Conservation (phyloP, 2,797 vertebrate genomes). For the Ispidina lecontei region DNA sequence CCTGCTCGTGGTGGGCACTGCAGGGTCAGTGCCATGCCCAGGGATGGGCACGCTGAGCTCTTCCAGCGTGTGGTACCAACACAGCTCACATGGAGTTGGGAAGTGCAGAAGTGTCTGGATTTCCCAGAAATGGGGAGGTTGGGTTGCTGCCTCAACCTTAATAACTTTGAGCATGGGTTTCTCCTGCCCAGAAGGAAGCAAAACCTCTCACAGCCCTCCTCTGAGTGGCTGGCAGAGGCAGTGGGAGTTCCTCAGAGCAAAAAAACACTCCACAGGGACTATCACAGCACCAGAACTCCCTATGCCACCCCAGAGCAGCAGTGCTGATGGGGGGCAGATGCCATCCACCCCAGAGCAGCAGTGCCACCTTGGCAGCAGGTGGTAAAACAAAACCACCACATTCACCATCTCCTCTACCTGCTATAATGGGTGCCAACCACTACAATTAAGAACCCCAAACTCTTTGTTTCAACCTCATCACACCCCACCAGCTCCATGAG, state of each 20-base stretch:
- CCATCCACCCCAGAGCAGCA: neutral
- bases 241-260: neutral
- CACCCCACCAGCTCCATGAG: neutral
- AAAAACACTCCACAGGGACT: neutral
- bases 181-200: neutral
- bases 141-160: neutral
- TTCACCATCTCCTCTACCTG: neutral
- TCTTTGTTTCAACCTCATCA: neutral
- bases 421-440: neutral
- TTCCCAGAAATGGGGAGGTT: neutral
- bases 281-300: neutral
- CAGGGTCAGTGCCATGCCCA: neutral
- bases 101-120: neutral
- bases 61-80: neutral
- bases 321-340: accelerated
- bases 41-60: neutral
- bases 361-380: neutral
- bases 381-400: neutral
- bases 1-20: neutral
- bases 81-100: neutral
- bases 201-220: neutral
- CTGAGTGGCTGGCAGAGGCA: neutral
- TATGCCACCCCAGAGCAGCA: neutral
- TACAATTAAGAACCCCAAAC: neutral
- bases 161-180: neutral